Evolutionary conservation across 2,888 invertebrate species (phyloP).

Genomic region (Parapristionchus giblindavisi): DNA sequence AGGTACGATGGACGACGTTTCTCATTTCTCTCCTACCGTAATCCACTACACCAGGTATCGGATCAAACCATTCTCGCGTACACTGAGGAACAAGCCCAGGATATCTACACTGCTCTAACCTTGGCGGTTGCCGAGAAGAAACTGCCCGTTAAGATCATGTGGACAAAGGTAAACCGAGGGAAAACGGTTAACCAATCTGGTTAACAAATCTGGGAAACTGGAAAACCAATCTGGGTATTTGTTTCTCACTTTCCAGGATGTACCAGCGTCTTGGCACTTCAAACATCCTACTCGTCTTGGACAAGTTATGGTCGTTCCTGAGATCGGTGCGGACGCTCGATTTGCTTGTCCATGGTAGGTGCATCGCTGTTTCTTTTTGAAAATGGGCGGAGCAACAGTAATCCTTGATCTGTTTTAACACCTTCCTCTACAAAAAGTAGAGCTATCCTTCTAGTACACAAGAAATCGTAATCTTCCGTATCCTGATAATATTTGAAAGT

Average conservation of each 20-base stretch:
- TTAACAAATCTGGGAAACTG: background rate
- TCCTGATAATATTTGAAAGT: too few relatives aligned
- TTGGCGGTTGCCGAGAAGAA: slow-evolving; percentile 22
- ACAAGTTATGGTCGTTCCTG: slow-evolving; percentile 23
- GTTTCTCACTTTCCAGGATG: background rate
- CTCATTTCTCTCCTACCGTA: slow-evolving; percentile 1
- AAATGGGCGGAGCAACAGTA: background rate
- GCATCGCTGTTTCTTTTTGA: too few relatives aligned
- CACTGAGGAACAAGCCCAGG: background rate
- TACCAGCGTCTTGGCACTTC: slow-evolving; percentile 30
- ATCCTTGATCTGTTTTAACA: background rate
- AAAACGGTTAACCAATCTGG: background rate
- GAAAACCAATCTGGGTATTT: too few relatives aligned
- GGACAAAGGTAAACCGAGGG: slow-evolving; percentile 13
- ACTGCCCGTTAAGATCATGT: slow-evolving; percentile 30
- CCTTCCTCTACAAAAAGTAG: too few relatives aligned
- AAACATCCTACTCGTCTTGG: slow-evolving; percentile 9
- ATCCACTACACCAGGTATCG: slow-evolving; percentile 21
- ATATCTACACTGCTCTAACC: background rate
- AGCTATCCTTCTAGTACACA: too few relatives aligned
- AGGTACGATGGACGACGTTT: background rate
- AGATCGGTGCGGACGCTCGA: slow-evolving; percentile 27
- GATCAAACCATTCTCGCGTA: slow-evolving; percentile 23
- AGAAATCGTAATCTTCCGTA: too few relatives aligned
- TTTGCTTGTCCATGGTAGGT: slow-evolving; percentile 22